Evolutionary conservation across 2,888 invertebrate genomes (phyloP), one percentile per base, ranked within the genome.

Genomic region (Polydrusus pterygomalis): DNA sequence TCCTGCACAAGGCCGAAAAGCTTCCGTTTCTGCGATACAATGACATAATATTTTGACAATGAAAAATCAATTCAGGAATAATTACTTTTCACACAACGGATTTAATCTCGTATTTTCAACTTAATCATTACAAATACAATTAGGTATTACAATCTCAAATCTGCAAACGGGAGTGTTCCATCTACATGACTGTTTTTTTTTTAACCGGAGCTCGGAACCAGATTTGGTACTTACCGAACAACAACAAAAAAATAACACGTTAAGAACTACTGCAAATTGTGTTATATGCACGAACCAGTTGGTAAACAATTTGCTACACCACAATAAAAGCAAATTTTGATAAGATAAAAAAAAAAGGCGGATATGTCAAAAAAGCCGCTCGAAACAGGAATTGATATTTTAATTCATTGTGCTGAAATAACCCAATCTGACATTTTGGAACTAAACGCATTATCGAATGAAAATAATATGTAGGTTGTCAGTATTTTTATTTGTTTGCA

Each of bases 341-440:
- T 56, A 56, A 56, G 56, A 56, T n/a, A 54, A 5, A 25, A 25
- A 54, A 54, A 56, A 56, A 7, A 25, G 30, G 30, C 30, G 56
- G 56, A 56, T 30, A 13, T 56, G 9, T 13, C 10, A 30, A 56
- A 56, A 54, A 56, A 49, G 56, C 8, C 30, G 30, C 11, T 13
- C 8, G 30, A 30, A 56, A 56, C 56, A 56, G 56, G 56, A 56
- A 56, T 56, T 30, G 30, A 56, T 30, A 56, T 30, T 11, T 30
- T n/a, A 25, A 18, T 1, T 30, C 8, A 18, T 49, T 18, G 49
- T 17, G 49, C 49, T 49, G 49, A 49, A 49, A 49, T 17, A 20
- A 51, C 15, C 9, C n/a, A 9, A 20, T n/a, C 11, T 7, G 56
- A 30, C 56, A 56, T 56, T 56, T 56, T 6, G 30, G 30, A 30